phyloP scores from a whole-genome alignment of 2,113 vertebrate genomes.

The Chamaea fasciata region DNA sequence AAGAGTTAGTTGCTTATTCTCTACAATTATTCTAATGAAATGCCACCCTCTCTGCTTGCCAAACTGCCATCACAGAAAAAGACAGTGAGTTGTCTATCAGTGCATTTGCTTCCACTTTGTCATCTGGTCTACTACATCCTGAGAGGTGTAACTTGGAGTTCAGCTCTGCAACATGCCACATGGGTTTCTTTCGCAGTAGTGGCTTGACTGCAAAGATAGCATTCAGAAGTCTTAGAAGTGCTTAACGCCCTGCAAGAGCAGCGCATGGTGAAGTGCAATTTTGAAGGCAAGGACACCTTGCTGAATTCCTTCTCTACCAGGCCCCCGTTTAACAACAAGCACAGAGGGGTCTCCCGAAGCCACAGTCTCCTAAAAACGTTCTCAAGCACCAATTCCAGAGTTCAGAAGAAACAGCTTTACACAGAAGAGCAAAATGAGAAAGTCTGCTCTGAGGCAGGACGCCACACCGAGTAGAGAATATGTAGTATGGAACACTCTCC shows the following conservation, averaged over 20 bases:
- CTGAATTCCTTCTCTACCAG: neutral
- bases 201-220: neutral
- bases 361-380: fast-evolving
- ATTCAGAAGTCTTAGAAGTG: neutral
- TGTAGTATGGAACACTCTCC: neutral
- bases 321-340: neutral
- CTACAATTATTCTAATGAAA: neutral
- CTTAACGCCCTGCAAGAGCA: neutral
- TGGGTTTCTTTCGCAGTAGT: neutral
- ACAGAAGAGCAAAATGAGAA: neutral
- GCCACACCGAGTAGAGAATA: too few relatives aligned
- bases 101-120: neutral
- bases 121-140: neutral
- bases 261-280: neutral
- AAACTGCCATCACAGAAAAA: neutral
- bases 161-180: neutral
- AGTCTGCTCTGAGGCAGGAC: neutral
- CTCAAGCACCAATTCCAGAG: neutral
- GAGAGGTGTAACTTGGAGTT: neutral
- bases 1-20: neutral
- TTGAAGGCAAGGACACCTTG: neutral
- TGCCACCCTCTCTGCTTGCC: neutral
- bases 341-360: neutral
- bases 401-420: neutral
- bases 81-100: neutral